phyloP scores from a whole-genome alignment of 2,113 vertebrate genomes.

The Brienomyrus brachyistius region DNA sequence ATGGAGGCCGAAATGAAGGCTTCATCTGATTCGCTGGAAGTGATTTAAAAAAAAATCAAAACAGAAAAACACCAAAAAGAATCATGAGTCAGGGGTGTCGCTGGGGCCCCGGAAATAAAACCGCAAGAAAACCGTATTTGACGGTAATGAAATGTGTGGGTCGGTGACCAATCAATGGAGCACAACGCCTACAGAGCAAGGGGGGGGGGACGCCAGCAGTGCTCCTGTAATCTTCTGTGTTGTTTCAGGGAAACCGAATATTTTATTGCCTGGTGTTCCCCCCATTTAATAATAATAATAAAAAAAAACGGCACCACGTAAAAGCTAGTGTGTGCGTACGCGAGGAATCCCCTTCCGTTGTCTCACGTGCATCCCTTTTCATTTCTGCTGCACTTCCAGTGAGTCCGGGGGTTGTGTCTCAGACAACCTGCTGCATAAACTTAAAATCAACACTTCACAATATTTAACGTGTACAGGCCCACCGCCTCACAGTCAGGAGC shows the following conservation, averaged over 20 bases:
- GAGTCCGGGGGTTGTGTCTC: not conserved
- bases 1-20: not conserved
- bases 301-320: not conserved
- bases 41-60: no score
- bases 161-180: not conserved
- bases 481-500: not conserved
- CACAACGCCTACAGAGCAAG: not conserved
- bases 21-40: not conserved
- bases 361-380: not conserved
- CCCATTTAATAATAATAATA: not conserved
- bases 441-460: not conserved
- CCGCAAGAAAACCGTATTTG: not conserved
- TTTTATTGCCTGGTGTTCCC: not conserved
- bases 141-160: conserved; percentile 3
- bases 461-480: not conserved
- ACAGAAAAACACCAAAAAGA: not conserved
- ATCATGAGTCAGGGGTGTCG: not conserved
- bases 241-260: not conserved
- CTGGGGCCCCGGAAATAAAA: not conserved
- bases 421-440: not conserved
- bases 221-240: not conserved
- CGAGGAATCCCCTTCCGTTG: not conserved
- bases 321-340: not conserved
- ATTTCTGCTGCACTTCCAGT: not conserved
- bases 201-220: not conserved